phyloP scores from a whole-genome alignment of 2,888 invertebrate genomes.

The Copidosoma aretas region DNA sequence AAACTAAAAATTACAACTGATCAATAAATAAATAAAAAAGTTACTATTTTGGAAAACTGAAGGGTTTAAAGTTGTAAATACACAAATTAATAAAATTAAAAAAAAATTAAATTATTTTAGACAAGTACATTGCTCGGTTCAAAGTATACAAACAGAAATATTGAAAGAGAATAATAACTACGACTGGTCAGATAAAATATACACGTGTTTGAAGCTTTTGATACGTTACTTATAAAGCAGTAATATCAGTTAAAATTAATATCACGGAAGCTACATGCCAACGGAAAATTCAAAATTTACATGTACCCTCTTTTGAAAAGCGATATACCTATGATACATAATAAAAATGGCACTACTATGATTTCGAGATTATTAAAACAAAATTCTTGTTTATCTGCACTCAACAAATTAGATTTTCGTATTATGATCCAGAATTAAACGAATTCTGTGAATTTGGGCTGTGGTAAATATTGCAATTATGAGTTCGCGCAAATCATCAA shows the following conservation, averaged over 20 bases:
- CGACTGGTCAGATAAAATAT: background rate
- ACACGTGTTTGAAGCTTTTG: constrained; percentile 15
- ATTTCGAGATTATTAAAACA: background rate
- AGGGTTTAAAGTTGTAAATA: constrained; percentile 26
- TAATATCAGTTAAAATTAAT: background rate
- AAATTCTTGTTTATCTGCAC: constrained; percentile 11
- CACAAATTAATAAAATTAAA: background rate
- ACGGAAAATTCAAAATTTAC: background rate
- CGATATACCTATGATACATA: background rate
- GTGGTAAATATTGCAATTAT: constrained; percentile 28
- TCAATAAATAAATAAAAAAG: constrained; percentile 20
- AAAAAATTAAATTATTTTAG: constrained; percentile 7
- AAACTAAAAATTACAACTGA: background rate
- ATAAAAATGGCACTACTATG: constrained; percentile 8
- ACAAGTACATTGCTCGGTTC: constrained; percentile 17
- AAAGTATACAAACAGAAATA: background rate
- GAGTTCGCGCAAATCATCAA: constrained; percentile 10
- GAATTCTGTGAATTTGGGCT: constrained; percentile 27
- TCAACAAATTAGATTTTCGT: constrained; percentile 25
- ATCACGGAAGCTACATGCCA: background rate
- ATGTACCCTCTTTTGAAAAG: too few relatives aligned
- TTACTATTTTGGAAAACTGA: constrained; percentile 24
- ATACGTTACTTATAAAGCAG: background rate
- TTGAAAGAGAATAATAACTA: constrained; percentile 5
- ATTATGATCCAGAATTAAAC: constrained; percentile 21